Conservation (phyloP, 2,797 vertebrate genomes). For the Florisuga fusca region DNA sequence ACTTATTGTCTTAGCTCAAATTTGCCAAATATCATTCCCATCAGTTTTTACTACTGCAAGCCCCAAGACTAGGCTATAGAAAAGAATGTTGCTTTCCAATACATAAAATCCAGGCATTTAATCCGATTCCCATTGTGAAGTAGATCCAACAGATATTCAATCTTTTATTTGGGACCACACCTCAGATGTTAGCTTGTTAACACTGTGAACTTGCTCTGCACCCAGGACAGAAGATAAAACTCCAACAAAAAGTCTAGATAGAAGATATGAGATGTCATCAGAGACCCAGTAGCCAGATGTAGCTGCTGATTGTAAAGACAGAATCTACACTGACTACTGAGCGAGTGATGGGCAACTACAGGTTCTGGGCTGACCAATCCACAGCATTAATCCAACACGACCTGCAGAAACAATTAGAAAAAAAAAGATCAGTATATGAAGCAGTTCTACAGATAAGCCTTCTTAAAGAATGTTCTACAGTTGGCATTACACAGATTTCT, state of each 20-base stretch:
- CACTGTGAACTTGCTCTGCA: constrained; percentile 62
- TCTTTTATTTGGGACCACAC: constrained; percentile 73
- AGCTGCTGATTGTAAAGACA: constrained; percentile 97
- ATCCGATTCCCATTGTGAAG: not conserved
- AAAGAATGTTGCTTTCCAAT: not conserved
- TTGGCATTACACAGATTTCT: not conserved
- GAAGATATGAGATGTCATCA: constrained; percentile 81
- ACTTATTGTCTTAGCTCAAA: not conserved
- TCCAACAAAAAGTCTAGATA: constrained; percentile 25
- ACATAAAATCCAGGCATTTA: not conserved
- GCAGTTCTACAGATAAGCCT: not conserved
- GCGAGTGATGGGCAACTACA: constrained; percentile 86
- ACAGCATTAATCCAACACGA: constrained; percentile 4
- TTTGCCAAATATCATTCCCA: not conserved
- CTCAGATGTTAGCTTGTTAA: constrained; percentile 29
- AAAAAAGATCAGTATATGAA: constrained; percentile 14
- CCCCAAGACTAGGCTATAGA: not conserved
- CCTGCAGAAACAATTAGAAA: constrained; percentile 75
- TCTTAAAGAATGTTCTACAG: not conserved
- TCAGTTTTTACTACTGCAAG: not conserved
- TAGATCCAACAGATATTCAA: constrained; percentile 24
- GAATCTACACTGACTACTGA: constrained; percentile 99
- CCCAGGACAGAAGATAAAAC: constrained; percentile 13
- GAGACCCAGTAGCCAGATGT: constrained; percentile 99
- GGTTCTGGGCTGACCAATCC: constrained; percentile 11